Evolutionary conservation across 2,888 invertebrate genomes (phyloP).

Genomic region (Phalera bucephala): DNA sequence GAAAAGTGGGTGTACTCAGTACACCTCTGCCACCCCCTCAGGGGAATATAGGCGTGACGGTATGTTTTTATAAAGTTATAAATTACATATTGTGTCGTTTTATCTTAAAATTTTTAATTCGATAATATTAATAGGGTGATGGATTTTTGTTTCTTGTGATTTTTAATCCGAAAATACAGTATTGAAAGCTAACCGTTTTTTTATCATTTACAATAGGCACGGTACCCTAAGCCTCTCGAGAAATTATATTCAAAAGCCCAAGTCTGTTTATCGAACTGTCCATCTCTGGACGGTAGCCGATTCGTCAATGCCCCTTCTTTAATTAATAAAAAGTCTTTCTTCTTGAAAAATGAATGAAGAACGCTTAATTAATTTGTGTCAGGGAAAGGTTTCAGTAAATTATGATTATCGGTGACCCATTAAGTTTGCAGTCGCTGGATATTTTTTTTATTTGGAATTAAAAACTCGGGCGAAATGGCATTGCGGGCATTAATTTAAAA

Average conservation of each 20-base stretch:
- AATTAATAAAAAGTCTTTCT: conserved; percentile 75
- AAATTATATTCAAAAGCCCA: conserved; percentile 35
- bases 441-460: conserved; percentile 40
- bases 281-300: conserved; percentile 74
- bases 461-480: conserved; percentile 4
- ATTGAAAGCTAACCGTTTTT: no score
- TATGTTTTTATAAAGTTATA: no score
- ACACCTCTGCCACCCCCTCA: no score
- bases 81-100: no score
- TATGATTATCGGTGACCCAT: conserved; percentile 61
- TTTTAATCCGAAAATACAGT: no score
- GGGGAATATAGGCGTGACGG: no score
- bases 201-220: conserved; percentile 20
- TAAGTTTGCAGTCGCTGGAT: conserved; percentile 52
- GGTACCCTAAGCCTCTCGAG: conserved; percentile 32
- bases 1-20: no score
- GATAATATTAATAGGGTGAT: no score
- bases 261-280: conserved; percentile 65
- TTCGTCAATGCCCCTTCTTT: conserved; percentile 78
- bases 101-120: no score
- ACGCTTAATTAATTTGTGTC: conserved; percentile 74
- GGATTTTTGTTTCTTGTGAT: no score
- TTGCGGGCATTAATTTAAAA: no score
- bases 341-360: conserved; percentile 63
- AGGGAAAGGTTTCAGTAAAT: conserved; percentile 58